A percentile compares a stretch with the other conserved stretches of the same genome.
phyloP scores from a whole-genome alignment of 2,113 vertebrate genomes.

The crab-eating macaque (Macaca fascicularis) region DNA sequence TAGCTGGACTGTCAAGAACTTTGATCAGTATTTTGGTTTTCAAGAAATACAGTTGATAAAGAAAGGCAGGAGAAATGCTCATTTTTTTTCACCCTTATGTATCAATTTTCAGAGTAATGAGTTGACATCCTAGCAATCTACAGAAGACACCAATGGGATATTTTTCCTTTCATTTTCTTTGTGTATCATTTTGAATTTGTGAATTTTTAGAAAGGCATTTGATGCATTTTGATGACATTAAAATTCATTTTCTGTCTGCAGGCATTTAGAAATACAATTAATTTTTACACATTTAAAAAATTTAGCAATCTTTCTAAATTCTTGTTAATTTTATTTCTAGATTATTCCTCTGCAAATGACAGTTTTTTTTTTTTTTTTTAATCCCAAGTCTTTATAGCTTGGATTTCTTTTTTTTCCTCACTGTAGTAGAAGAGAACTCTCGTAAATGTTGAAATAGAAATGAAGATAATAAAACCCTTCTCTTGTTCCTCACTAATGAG shows the following conservation, averaged over 20 bases:
- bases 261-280: neutral
- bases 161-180: neutral
- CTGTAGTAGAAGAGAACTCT: neutral
- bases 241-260: neutral
- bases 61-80: neutral
- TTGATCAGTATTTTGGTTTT: neutral
- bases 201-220: neutral
- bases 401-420: neutral
- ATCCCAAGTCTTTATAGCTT: neutral
- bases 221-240: neutral
- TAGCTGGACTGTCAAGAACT: neutral
- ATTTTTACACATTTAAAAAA: neutral
- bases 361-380: neutral
- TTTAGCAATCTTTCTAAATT: neutral
- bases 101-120: neutral
- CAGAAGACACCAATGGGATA: neutral
- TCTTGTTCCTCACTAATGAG: neutral
- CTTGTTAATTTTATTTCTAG: conserved; percentile 39
- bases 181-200: conserved; percentile 13
- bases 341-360: neutral
- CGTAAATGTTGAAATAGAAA: neutral
- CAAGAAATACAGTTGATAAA: neutral
- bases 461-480: neutral
- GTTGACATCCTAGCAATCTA: neutral
- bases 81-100: neutral